Percentiles rank a stretch among this genome's conserved stretches.
These are phyloP conservation scores for Euphydryas editha DNA, from an alignment of 2,888 invertebrate species.

Conservation along the genomic window DNA sequence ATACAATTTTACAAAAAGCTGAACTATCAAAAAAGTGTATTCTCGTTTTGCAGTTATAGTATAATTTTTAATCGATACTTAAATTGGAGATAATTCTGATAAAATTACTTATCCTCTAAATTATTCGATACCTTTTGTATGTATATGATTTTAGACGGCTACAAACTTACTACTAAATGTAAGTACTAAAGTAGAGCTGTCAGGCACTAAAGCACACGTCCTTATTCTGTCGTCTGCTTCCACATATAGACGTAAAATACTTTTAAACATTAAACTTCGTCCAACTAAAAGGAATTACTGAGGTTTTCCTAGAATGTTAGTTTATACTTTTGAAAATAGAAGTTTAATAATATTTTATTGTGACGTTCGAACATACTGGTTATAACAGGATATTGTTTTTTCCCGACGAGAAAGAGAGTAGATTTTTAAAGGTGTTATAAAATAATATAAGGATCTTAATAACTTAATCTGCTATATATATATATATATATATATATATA, in stretches of 20 bases:
- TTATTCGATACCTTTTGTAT: background rate
- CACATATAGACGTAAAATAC: conserved; percentile 12
- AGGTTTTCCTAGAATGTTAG: background rate
- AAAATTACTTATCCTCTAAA: background rate
- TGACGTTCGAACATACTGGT: background rate
- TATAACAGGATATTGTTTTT: background rate
- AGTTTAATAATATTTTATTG: conserved; percentile 3
- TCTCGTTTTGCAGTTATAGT: too few relatives aligned
- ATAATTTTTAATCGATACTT: background rate
- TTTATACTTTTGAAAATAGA: background rate
- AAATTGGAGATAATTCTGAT: background rate
- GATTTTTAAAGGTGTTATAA: background rate
- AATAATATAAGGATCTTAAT: too few relatives aligned
- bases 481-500: too few relatives aligned
- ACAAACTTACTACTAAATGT: too few relatives aligned
- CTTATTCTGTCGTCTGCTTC: conserved; percentile 12
- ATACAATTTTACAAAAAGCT: too few relatives aligned
- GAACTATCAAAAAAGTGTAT: too few relatives aligned
- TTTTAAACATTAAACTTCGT: conserved; percentile 7
- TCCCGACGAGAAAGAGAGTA: too few relatives aligned
- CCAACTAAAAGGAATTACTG: conserved; percentile 9
- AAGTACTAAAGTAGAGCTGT: conserved; percentile 10
- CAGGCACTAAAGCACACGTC: conserved; percentile 5
- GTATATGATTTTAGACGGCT: background rate
- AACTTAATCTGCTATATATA: too few relatives aligned